Evolutionary conservation across 2,888 invertebrate species (phyloP).

Genomic region (Lycia hirtaria): DNA sequence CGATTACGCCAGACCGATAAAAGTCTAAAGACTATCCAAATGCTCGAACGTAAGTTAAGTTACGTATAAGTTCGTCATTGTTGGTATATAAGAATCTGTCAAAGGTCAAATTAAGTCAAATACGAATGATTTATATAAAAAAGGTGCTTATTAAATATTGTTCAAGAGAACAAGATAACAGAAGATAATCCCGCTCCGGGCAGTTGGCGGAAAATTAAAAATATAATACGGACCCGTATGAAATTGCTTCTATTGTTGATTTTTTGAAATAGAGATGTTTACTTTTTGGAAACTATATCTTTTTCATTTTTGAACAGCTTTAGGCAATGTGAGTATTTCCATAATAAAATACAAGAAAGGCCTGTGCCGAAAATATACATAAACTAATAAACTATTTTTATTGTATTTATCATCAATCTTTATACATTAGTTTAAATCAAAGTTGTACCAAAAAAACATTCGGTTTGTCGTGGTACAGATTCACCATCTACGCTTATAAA

Average conservation of each 20-base stretch:
- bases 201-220: slow-evolving; percentile 46
- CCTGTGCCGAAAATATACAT: no score
- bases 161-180: slow-evolving; percentile 19
- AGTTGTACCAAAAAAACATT: no score
- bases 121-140: slow-evolving; percentile 10
- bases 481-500: no score
- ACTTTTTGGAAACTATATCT: not conserved
- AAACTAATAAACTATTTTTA: no score
- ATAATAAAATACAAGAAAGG: no score
- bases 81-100: slow-evolving; percentile 39
- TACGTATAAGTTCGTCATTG: no score
- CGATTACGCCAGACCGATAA: no score
- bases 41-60: no score
- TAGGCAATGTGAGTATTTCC: not conserved
- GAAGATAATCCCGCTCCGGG: slow-evolving; percentile 44
- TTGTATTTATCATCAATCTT: no score
- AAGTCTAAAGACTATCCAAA: no score
- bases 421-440: no score
- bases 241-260: slow-evolving; percentile 13
- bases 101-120: slow-evolving; percentile 18
- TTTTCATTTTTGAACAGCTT: not conserved
- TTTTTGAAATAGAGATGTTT: slow-evolving; percentile 16
- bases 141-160: slow-evolving; percentile 25
- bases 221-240: slow-evolving; percentile 16
- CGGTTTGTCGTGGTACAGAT: no score